Base-by-base conservation (phyloP, 2,797 vertebrate species). In the Huso huso region DNA sequence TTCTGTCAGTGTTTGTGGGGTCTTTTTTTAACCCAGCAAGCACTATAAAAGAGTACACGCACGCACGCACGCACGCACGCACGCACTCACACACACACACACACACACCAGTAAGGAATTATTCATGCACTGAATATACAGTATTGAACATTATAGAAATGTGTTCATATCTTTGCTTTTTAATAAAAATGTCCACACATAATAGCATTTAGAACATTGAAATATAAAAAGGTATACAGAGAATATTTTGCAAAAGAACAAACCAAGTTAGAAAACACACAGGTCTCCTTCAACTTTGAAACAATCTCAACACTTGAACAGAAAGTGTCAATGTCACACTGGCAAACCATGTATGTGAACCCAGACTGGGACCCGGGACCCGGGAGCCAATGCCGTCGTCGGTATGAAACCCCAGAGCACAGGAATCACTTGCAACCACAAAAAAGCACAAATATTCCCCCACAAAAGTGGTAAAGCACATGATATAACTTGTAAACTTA, bases 201-300 rank as follows among this genome's bases (percentile, higher is more conserved):
- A 86, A 88, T 86, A 84, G 82, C 76, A 83, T 90, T 90, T 88
- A 89, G 88, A 88, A 85, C 87, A 89, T 84, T 75, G 84, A 88
- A 88, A 87, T 90, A 91, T 89, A 91, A 90, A 91, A 90, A 37
- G 23, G 88, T 87, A 87, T 88, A 89, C 84, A 87, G 87, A 87
- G 84, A 83, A 86, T 75, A 75, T 86, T 83, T 84, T 81, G 84
- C 79, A 87, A 82, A 87, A 82, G 71, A 86, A 84, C 85, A 78
- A 83, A 87, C 82, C 74, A 80, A 85, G 79, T 86, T 80, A 84
- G 84, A 80, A 87, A 88, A 84, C 80, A 82, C 69, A 72, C 77
- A 75, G 53, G 76, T 83, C 85, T 82, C 83, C 72, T 85, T 37
- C n/a, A 55, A 55, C 9, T 55, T 55, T 55, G 3, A 55, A 55